Percentiles rank a stretch among this genome's conserved stretches.
Evolutionary conservation across 1,140 invertebrate genomes (phyloP).

Genomic region (Aphelenchoides avenae): DNA sequence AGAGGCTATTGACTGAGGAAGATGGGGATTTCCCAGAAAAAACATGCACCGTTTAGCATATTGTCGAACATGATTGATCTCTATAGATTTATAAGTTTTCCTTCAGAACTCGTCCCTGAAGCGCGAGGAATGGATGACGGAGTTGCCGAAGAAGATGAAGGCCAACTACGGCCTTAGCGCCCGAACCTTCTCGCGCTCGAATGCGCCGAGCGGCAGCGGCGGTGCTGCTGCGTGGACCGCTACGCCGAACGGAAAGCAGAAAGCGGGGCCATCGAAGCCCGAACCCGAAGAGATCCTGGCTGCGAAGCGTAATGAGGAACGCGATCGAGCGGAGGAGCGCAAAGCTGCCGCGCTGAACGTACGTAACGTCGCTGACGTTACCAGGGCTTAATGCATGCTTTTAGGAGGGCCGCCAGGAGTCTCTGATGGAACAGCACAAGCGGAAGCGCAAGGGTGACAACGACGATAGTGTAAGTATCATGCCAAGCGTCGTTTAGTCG

Average conservation of each 20-base stretch:
- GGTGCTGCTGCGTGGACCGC: conserved; percentile 3
- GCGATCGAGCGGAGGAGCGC: conserved; percentile 1
- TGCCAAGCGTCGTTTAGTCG: background rate
- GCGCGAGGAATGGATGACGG: conserved; percentile 38
- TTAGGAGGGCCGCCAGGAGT: conserved; percentile 22
- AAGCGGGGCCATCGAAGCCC: background rate
- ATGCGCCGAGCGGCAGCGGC: background rate
- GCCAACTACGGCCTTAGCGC: conserved; percentile 22
- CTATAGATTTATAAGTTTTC: background rate
- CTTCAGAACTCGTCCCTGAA: conserved; percentile 10
- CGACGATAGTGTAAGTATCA: background rate
- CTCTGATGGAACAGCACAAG: conserved; percentile 22
- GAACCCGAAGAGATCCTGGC: conserved; percentile 1
- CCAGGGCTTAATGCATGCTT: background rate
- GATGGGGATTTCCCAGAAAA: conserved; percentile 4
- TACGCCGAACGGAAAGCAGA: conserved; percentile 8
- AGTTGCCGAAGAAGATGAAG: conserved; percentile 31
- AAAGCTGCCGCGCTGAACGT: conserved; percentile 6
- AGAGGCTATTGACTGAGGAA: background rate
- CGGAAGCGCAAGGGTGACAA: conserved; percentile 27
- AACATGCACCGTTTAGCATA: background rate
- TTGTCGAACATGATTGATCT: background rate
- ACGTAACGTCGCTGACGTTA: background rate
- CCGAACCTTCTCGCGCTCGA: conserved; percentile 20
- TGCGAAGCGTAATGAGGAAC: conserved; percentile 8